Percentiles rank a stretch among this genome's conserved stretches.
These are phyloP conservation scores for Scaptodrosophila latifasciaeformis DNA, from an alignment of 2,888 invertebrate genomes.

Conservation along the genomic window DNA sequence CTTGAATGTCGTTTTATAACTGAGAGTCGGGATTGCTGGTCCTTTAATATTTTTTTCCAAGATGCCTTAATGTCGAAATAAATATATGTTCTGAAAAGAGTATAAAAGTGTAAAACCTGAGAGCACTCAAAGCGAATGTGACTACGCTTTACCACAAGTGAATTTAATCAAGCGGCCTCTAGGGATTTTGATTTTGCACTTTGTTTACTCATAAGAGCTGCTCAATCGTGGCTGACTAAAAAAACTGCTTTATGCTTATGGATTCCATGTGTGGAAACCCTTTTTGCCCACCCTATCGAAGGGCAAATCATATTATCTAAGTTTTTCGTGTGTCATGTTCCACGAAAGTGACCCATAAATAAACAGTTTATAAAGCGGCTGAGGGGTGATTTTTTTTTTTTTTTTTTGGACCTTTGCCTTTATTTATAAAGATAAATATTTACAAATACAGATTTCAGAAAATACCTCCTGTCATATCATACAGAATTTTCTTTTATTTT, in stretches of 20 bases:
- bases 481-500: not conserved
- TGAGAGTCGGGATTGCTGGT: too few relatives aligned
- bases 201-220: slow-evolving; percentile 51
- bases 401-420: slow-evolving; percentile 29
- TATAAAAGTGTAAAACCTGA: too few relatives aligned
- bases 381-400: slow-evolving; percentile 22
- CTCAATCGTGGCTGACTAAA: slow-evolving; percentile 16
- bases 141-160: slow-evolving; percentile 53
- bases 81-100: too few relatives aligned
- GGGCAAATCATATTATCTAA: too few relatives aligned
- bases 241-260: slow-evolving; percentile 18
- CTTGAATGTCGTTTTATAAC: too few relatives aligned
- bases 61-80: too few relatives aligned
- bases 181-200: slow-evolving; percentile 58
- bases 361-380: slow-evolving; percentile 53
- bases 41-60: too few relatives aligned
- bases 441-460: not conserved
- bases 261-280: slow-evolving; percentile 43
- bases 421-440: slow-evolving; percentile 21
- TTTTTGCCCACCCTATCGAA: too few relatives aligned
- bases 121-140: too few relatives aligned
- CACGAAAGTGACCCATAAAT: slow-evolving; percentile 64
- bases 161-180: slow-evolving; percentile 69
- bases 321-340: too few relatives aligned
- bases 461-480: too few relatives aligned